These are phyloP conservation scores for Archilochus colubris DNA, from an alignment of 2,113 vertebrate genomes.

Conservation along the genomic window DNA sequence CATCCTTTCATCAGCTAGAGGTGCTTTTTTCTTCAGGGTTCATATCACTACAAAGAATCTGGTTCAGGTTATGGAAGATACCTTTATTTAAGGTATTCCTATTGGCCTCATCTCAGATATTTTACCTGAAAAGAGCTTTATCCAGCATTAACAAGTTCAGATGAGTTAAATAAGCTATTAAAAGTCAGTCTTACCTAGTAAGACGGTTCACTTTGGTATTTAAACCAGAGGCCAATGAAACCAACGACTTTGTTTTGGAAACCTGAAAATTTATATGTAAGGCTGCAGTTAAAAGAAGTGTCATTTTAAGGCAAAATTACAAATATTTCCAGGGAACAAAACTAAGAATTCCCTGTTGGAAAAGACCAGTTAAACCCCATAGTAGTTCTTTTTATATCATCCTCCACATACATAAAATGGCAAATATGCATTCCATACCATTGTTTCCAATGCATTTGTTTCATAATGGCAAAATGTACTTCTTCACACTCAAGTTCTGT, in stretches of 20 bases:
- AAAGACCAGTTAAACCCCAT: neutral
- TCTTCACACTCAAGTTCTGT: neutral
- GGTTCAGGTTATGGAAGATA: neutral
- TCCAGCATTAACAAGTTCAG: neutral
- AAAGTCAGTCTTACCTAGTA: constrained; percentile 54
- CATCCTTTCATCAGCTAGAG: neutral
- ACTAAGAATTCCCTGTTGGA: neutral
- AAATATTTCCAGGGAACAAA: neutral
- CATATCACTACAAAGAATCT: neutral
- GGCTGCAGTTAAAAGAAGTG: neutral
- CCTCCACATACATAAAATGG: neutral
- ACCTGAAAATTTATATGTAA: constrained; percentile 11
- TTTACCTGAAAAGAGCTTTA: neutral
- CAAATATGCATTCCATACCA: neutral
- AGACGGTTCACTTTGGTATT: constrained; percentile 19
- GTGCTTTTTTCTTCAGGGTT: neutral
- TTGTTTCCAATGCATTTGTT: neutral
- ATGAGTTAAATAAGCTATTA: neutral
- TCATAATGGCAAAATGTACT: neutral
- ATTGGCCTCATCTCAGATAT: neutral
- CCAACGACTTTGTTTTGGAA: constrained; percentile 61
- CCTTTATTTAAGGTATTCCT: neutral
- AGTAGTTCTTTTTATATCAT: neutral
- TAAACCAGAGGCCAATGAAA: constrained; percentile 41
- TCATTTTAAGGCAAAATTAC: neutral